Base-by-base conservation (phyloP, 1,140 invertebrate species). In the Drosophila pachea region DNA sequence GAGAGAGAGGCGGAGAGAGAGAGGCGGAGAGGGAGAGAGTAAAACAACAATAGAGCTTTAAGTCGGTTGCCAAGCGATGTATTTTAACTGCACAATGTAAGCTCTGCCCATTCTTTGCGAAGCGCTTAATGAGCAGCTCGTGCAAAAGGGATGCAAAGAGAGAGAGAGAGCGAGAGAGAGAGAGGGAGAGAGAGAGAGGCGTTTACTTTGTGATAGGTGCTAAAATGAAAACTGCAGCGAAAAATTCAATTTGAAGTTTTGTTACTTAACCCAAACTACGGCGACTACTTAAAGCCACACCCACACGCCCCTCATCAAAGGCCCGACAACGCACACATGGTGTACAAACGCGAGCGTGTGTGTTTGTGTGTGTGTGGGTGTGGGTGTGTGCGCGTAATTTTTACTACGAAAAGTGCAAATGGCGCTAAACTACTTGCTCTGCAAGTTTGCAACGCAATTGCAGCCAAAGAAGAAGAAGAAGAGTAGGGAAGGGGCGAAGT, bases 221-320 rank as follows among this genome's bases (percentile, higher is more conserved):
- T 79, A 83, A 86, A 83, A 86, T 73, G 73, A 76, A 84, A 83
- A 73, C 79, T 84, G 79, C 68, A 76, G 65, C 79, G 76, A 78
- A 86, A 83, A 83, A 83, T 83, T 84, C 79, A 83, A 83, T 83
- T 83, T 83, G 81, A 83, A 83, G 79, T 83, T 83, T 83, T 83
- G 79, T 83, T 83, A 83, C 79, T 83, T 83, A 83, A 86, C 81
- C 63, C 68, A 83, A 84, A 83, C 76, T 83, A 73, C 81, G 73
- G 68, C 71, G 79, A 84, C 79, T 83, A 83, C 79, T 83, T 83
- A 83, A 79, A 74, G 52, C 73, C 79, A 84, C 78, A 65, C 79
- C 78, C 62, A n/a, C 74, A 38, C 65, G 52, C 76, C 63, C 56
- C 33, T 56, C 64, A 55, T 67, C 69, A 72, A 59, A 61, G 29